Evolutionary conservation across 2,113 vertebrate genomes (phyloP).

Genomic region (Sigmodon hispidus): DNA sequence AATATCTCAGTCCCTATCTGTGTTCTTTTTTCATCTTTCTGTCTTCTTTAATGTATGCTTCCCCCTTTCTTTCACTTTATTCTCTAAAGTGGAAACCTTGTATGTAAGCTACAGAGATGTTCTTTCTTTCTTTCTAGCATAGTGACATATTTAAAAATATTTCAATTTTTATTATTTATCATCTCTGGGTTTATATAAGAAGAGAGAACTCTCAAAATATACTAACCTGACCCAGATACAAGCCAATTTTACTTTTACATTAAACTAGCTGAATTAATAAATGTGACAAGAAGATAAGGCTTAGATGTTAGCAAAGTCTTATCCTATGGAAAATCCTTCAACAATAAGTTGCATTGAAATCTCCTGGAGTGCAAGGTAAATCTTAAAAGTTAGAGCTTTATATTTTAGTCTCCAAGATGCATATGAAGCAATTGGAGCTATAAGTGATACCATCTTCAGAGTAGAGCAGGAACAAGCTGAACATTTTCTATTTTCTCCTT

Average conservation of each 20-base stretch:
- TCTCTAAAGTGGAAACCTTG: neutral
- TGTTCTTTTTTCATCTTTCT: neutral
- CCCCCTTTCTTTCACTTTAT: neutral
- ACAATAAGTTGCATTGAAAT: neutral
- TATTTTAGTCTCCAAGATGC: neutral
- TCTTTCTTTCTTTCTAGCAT: neutral
- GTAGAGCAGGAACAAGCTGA: neutral
- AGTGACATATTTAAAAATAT: neutral
- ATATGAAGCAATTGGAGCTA: neutral
- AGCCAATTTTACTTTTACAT: neutral
- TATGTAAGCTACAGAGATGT: neutral
- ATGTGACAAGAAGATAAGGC: neutral
- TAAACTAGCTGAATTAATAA: neutral
- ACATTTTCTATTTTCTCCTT: conserved; percentile 27
- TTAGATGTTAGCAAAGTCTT: neutral
- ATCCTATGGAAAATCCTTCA: conserved; percentile 5
- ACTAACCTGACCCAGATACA: neutral
- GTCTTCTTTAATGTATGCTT: neutral
- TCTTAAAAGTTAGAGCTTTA: conserved; percentile 15
- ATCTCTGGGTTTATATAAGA: neutral
- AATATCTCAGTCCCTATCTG: neutral
- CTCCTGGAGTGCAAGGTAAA: neutral
- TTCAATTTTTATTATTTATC: conserved; percentile 17
- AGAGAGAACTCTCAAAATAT: conserved; percentile 9
- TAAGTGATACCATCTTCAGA: neutral